Conservation (phyloP, 2,113 vertebrate genomes). For the Candoia aspera region DNA sequence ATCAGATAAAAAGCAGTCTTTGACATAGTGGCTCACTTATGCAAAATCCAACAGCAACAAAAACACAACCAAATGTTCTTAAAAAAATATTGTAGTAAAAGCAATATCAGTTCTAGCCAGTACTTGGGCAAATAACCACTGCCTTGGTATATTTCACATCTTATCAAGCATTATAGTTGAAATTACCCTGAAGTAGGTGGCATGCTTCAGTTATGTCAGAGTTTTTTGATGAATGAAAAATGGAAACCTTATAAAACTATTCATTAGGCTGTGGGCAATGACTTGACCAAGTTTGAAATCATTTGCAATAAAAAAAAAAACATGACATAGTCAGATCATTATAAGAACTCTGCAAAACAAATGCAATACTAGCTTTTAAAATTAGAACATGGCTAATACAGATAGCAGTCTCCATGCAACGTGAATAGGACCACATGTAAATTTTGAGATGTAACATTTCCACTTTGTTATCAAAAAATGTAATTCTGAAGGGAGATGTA, state of each 20-base stretch:
- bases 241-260: neutral
- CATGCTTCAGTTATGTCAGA: neutral
- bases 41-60: neutral
- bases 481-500: neutral
- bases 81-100: neutral
- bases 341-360: neutral
- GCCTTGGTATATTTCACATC: neutral
- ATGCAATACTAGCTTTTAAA: neutral
- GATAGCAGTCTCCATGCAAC: fast-evolving
- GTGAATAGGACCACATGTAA: neutral
- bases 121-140: neutral
- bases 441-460: neutral
- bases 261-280: neutral
- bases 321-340: neutral
- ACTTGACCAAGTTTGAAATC: neutral
- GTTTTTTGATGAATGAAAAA: conserved; percentile 8
- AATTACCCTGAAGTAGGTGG: neutral
- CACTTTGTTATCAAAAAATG: neutral
- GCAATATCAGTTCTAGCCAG: neutral
- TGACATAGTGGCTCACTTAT: neutral
- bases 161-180: neutral
- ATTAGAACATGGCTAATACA: neutral
- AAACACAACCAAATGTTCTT: neutral
- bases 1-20: neutral
- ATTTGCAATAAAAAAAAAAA: neutral